phyloP scores from a whole-genome alignment of 2,888 invertebrate species.

The Junonia oenone region DNA sequence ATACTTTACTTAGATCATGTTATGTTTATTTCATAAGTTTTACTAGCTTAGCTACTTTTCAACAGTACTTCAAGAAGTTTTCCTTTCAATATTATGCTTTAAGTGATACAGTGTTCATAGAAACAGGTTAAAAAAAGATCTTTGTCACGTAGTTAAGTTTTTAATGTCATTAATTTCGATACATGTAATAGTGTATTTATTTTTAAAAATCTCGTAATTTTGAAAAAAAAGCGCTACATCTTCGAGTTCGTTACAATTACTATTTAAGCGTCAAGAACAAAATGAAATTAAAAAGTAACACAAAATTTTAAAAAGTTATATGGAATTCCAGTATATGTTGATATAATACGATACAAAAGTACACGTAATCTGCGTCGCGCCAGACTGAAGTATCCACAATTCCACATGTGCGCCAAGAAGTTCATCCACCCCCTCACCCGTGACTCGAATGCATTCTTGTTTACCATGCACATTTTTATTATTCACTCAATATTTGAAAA shows the following conservation, averaged over 20 bases:
- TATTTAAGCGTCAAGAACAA: too few species aligned
- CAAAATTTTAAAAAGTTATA: neutral
- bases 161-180: too few species aligned
- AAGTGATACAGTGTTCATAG: too few species aligned
- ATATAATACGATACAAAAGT: slow-evolving; percentile 7
- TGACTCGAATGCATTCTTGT: slow-evolving; percentile 19
- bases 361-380: slow-evolving; percentile 2
- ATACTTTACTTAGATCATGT: neutral
- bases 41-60: neutral
- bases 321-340: slow-evolving; percentile 1
- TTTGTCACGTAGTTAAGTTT: too few species aligned
- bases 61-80: neutral
- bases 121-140: too few species aligned
- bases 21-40: slow-evolving; percentile 8
- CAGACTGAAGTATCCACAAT: slow-evolving; percentile 2
- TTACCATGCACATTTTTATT: too few species aligned
- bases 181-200: too few species aligned
- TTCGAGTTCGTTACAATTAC: too few species aligned
- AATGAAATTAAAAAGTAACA: neutral
- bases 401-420: slow-evolving; percentile 8
- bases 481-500: neutral
- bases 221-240: too few species aligned
- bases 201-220: too few species aligned
- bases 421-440: slow-evolving; percentile 18
- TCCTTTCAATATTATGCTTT: too few species aligned